phyloP scores from a whole-genome alignment of 2,888 invertebrate species.

The Parnassius apollo region DNA sequence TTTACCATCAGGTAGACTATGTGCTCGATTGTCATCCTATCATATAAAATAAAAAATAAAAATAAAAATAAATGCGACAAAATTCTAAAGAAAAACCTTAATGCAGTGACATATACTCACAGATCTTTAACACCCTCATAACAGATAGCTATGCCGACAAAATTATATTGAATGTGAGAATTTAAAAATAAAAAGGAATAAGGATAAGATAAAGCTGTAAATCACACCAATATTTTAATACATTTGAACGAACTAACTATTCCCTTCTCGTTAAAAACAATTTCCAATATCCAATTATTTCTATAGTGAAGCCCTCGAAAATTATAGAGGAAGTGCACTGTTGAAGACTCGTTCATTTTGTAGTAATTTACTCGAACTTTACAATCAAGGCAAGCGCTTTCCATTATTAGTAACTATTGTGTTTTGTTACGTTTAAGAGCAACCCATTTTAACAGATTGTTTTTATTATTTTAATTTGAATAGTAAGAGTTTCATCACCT shows the following conservation, averaged over 20 bases:
- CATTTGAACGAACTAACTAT: slow-evolving; percentile 14
- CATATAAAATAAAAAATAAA: too few relatives aligned
- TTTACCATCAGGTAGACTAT: too few relatives aligned
- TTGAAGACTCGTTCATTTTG: slow-evolving; percentile 26
- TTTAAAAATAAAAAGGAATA: not conserved
- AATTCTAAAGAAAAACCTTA: too few relatives aligned
- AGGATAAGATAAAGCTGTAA: not conserved
- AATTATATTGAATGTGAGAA: not conserved
- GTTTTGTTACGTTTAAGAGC: slow-evolving; percentile 1
- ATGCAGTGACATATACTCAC: too few relatives aligned
- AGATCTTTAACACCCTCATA: too few relatives aligned
- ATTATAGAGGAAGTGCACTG: slow-evolving; percentile 26
- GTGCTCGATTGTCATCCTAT: too few relatives aligned
- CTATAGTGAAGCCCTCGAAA: slow-evolving; percentile 24
- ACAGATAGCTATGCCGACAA: not conserved
- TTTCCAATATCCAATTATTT: slow-evolving; percentile 28
- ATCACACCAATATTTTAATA: slow-evolving; percentile 10
- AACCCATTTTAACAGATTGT: too few relatives aligned
- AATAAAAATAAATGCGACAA: too few relatives aligned
- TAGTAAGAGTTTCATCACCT: too few relatives aligned
- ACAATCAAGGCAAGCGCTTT: slow-evolving; percentile 22
- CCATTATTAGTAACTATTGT: slow-evolving; percentile 16
- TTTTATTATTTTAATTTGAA: too few relatives aligned
- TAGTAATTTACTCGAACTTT: slow-evolving; percentile 25
- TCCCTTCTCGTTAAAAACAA: slow-evolving; percentile 25